phyloP scores from a whole-genome alignment of 2,797 vertebrate species.

The Artibeus lituratus region DNA sequence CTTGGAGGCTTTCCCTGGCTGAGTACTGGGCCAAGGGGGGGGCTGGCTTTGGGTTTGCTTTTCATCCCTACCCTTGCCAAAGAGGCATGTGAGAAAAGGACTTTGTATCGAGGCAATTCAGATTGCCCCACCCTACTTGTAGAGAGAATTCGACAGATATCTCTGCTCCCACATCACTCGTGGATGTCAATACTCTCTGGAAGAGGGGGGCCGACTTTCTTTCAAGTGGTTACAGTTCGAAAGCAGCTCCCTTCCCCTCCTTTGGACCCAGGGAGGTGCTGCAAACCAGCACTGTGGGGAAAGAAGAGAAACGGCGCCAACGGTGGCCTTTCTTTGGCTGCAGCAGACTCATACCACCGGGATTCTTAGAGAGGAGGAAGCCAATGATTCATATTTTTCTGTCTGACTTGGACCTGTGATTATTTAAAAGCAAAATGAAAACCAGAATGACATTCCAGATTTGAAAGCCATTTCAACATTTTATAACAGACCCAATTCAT shows the following conservation, averaged over 20 bases:
- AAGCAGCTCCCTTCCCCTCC: neutral
- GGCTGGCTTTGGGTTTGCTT: neutral
- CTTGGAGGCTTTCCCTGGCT: neutral
- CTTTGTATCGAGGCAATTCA: neutral
- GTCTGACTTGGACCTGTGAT: conserved; percentile 28
- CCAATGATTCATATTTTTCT: conserved; percentile 14
- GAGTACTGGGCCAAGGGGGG: neutral
- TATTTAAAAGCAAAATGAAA: conserved; percentile 53
- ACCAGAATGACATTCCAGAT: conserved; percentile 38
- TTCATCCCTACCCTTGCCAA: neutral
- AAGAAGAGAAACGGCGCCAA: neutral
- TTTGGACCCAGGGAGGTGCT: neutral
- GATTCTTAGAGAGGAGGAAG: neutral
- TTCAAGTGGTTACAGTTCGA: neutral
- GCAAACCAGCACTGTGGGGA: neutral
- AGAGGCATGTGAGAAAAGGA: neutral
- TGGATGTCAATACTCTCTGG: neutral
- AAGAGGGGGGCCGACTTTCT: neutral
- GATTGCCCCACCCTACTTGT: neutral
- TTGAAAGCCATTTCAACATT: conserved; percentile 31
- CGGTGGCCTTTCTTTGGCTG: neutral
- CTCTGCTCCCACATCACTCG: neutral
- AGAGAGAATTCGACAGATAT: neutral
- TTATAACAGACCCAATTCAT: neutral
- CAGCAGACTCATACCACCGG: neutral